These are phyloP conservation scores for Galeruca laticollis DNA, from an alignment of 2,888 invertebrate genomes.

Conservation along the genomic window DNA sequence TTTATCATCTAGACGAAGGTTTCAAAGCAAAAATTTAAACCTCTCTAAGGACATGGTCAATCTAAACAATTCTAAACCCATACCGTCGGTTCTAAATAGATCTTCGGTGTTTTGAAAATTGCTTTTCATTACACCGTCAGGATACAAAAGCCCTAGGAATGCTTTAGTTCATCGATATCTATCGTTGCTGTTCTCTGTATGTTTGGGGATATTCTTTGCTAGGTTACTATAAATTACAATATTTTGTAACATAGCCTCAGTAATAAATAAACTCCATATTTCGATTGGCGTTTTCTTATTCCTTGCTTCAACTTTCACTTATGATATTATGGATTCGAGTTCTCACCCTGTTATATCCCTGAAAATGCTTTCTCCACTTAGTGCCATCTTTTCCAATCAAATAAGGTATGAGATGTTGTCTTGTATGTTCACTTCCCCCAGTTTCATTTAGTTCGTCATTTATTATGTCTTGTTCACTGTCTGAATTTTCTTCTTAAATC, in stretches of 20 bases:
- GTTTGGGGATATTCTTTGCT: conserved; percentile 15
- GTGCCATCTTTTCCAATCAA: conserved; percentile 21
- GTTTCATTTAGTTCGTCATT: conserved; percentile 18
- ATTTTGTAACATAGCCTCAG: too few relatives aligned
- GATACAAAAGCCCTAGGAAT: conserved; percentile 19
- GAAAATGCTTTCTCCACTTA: too few relatives aligned
- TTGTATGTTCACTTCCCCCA: conserved; percentile 9
- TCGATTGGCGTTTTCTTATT: conserved; percentile 20
- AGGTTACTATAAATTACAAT: too few relatives aligned
- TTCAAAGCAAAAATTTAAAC: conserved; percentile 7
- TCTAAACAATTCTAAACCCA: conserved; percentile 16
- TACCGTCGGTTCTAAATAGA: conserved; percentile 19
- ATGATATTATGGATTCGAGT: conserved; percentile 14
- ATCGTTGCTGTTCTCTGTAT: conserved; percentile 18
- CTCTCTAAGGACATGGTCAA: conserved; percentile 6
- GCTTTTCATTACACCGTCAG: too few relatives aligned
- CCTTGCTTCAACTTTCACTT: conserved; percentile 22
- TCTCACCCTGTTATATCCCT: conserved; percentile 10
- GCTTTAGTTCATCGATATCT: conserved; percentile 28
- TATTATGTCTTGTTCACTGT: conserved; percentile 26
- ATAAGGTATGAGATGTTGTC: conserved; percentile 19
- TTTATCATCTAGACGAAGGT: conserved; percentile 4
- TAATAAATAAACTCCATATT: too few relatives aligned
- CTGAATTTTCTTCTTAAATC: too few relatives aligned
- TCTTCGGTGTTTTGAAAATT: conserved; percentile 3